These are phyloP conservation scores for Herminia tarsipennalis DNA, from an alignment of 2,888 invertebrate genomes.

Conservation along the genomic window DNA sequence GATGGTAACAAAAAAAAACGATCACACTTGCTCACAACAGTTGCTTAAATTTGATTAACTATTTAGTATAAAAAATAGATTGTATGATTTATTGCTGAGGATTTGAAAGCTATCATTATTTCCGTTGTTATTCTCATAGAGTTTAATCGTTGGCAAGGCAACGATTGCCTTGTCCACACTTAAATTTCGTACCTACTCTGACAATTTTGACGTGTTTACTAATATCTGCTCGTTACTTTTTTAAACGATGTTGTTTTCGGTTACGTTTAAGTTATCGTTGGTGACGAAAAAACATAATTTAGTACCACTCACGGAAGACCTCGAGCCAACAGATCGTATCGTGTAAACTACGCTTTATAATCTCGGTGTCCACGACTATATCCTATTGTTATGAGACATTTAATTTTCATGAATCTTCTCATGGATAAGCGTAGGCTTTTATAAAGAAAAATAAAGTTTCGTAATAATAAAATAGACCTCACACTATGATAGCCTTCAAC, in stretches of 20 bases:
- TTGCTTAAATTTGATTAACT: conserved; percentile 47
- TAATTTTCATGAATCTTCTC: conserved; percentile 72
- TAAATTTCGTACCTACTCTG: conserved; percentile 37
- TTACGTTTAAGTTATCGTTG: conserved; percentile 69
- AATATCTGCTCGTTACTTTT: conserved; percentile 52
- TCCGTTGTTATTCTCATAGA: conserved; percentile 27
- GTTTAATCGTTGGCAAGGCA: conserved; percentile 19
- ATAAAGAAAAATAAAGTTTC: conserved; percentile 51
- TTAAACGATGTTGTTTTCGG: conserved; percentile 60
- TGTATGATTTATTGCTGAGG: conserved; percentile 43
- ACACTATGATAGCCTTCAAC: conserved; percentile 67
- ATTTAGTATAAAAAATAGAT: conserved; percentile 38
- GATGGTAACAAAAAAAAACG: conserved; percentile 35
- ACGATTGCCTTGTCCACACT: conserved; percentile 48
- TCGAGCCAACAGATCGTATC: conserved; percentile 70
- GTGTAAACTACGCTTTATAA: conserved; percentile 75
- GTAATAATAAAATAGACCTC: conserved; percentile 67
- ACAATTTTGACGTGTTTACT: conserved; percentile 50
- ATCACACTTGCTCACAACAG: conserved; percentile 36
- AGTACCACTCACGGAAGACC: conserved; percentile 71
- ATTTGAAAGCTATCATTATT: conserved; percentile 42
- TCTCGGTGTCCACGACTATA: conserved; percentile 66
- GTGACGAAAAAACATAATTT: conserved; percentile 75
- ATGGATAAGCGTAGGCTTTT: conserved; percentile 49
- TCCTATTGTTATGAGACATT: conserved; percentile 70